Evolutionary conservation across 2,797 vertebrate genomes (phyloP).

Genomic region (Adrianichthys oophorus): DNA sequence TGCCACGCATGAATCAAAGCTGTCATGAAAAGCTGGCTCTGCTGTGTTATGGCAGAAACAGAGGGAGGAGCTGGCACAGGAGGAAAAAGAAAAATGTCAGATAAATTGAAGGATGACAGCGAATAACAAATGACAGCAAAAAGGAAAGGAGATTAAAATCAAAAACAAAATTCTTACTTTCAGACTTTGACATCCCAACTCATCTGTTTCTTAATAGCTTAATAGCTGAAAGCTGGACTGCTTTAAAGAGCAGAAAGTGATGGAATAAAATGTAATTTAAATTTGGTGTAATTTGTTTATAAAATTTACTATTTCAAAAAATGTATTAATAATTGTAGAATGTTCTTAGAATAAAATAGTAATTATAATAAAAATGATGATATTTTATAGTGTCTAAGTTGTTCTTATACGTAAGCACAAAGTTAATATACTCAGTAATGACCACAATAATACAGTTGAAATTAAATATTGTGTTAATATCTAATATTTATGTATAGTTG

Average conservation of each 20-base stretch:
- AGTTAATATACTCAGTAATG: too few relatives aligned
- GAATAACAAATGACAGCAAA: constrained; percentile 13
- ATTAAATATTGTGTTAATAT: too few relatives aligned
- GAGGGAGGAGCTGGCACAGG: constrained; percentile 15
- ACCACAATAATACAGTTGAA: too few relatives aligned
- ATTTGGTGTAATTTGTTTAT: too few relatives aligned
- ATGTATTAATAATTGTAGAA: too few relatives aligned
- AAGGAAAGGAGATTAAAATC: constrained; percentile 3
- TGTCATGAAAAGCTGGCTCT: constrained; percentile 19
- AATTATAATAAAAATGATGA: too few relatives aligned
- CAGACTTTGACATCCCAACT: constrained; percentile 17
- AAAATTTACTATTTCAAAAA: too few relatives aligned
- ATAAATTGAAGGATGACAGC: constrained; percentile 6
- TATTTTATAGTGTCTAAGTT: too few relatives aligned
- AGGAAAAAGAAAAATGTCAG: constrained; percentile 6
- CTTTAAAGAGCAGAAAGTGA: neutral
- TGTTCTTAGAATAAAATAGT: too few relatives aligned
- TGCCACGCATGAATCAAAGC: constrained; percentile 19
- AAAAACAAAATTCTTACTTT: neutral
- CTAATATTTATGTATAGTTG: too few relatives aligned
- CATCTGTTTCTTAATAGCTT: neutral
- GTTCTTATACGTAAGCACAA: too few relatives aligned
- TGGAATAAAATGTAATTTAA: too few relatives aligned
- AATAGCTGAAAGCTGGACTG: neutral
- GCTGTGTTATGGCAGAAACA: constrained; percentile 21